Evolutionary conservation across 2,113 vertebrate genomes (phyloP).

Genomic region (Corythaixoides concolor): DNA sequence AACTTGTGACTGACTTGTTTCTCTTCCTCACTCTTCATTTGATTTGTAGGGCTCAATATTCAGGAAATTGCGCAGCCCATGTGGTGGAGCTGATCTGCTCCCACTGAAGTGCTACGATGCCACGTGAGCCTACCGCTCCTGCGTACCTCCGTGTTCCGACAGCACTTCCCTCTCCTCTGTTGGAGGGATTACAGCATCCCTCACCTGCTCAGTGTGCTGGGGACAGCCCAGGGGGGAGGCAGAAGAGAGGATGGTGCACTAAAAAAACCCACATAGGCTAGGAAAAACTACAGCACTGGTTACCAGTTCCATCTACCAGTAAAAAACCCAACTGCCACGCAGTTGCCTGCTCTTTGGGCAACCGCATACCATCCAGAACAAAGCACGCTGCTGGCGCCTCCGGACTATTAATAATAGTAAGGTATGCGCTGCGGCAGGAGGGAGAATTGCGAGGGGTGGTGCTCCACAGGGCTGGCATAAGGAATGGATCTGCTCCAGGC

Average conservation of each 20-base stretch:
- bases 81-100: background rate
- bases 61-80: background rate
- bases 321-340: background rate
- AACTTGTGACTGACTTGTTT: background rate
- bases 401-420: slow-evolving; percentile 39
- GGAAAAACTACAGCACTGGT: rapidly evolving
- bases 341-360: background rate
- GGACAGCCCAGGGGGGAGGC: background rate
- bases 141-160: background rate
- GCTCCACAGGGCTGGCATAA: background rate
- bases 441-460: background rate
- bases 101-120: background rate
- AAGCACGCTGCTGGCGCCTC: background rate
- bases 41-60: background rate
- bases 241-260: background rate
- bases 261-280: too few species aligned
- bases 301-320: background rate
- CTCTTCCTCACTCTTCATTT: background rate
- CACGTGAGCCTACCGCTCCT: background rate
- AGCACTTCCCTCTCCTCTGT: background rate
- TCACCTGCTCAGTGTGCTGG: rapidly evolving
- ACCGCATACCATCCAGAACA: background rate
- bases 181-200: background rate
- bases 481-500: slow-evolving; percentile 22
- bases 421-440: background rate